phyloP scores from a whole-genome alignment of 92 coral and sea anemone genomes.

The Parazoanthus darwini region DNA sequence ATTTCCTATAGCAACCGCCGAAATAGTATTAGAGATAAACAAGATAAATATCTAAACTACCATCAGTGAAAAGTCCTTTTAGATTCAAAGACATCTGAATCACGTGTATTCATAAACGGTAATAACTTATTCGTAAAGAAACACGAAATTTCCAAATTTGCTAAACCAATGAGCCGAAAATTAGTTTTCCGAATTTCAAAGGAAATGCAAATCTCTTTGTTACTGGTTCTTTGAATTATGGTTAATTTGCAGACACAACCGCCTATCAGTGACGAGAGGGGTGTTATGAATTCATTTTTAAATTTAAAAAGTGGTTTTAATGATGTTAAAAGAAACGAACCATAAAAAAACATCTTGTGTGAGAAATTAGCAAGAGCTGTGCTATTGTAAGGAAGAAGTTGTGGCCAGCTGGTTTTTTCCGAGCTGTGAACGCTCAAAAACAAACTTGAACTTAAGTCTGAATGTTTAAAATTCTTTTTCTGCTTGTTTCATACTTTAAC shows the following conservation, averaged over 20 bases:
- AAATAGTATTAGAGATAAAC: too few species aligned
- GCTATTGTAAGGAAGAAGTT: not conserved
- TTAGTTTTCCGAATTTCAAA: not conserved
- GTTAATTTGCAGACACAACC: not conserved
- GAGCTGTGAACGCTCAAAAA: not conserved
- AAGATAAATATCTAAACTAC: too few species aligned
- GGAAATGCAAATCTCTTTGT: constrained; percentile 38
- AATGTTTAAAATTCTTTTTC: not conserved
- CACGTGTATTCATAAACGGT: not conserved
- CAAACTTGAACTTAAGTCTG: constrained; percentile 3
- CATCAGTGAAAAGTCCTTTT: not conserved
- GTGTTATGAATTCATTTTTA: constrained; percentile 16
- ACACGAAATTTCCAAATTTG: constrained; percentile 17
- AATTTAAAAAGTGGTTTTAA: constrained; percentile 26
- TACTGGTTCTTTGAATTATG: not conserved
- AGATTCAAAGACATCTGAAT: not conserved
- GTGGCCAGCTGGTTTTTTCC: not conserved
- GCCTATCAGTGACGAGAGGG: constrained; percentile 3
- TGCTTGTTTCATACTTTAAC: not conserved
- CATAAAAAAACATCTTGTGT: constrained; percentile 16
- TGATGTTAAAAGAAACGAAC: constrained; percentile 22
- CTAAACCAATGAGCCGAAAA: constrained; percentile 22
- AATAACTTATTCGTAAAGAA: not conserved
- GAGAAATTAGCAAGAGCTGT: not conserved
- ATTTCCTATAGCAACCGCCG: not conserved